Percentiles rank a stretch among this genome's conserved stretches.
These are phyloP conservation scores for Acanthurus leucopareius DNA, from an alignment of 2,797 vertebrate genomes.

Conservation along the genomic window DNA sequence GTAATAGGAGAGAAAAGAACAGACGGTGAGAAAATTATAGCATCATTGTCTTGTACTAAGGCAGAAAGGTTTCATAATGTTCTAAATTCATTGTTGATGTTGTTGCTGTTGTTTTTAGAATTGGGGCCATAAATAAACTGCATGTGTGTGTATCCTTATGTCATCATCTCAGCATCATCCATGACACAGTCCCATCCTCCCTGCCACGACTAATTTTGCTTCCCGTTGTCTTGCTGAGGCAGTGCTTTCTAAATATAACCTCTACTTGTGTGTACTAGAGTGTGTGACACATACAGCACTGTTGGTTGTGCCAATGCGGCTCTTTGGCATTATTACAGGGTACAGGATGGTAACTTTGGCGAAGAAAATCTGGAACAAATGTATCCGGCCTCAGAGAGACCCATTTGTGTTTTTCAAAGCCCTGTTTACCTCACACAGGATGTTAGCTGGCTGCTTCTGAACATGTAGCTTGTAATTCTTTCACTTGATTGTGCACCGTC, in stretches of 20 bases:
- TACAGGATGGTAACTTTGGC: conserved; percentile 66
- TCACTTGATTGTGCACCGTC: conserved; percentile 7
- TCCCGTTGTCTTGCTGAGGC: conserved; percentile 78
- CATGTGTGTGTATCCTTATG: conserved; percentile 50
- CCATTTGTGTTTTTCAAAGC: conserved; percentile 42
- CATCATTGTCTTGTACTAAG: background rate
- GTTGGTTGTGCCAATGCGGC: conserved; percentile 56
- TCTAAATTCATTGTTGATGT: conserved; percentile 26
- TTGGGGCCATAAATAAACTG: conserved; percentile 52
- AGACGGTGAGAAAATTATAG: conserved; percentile 6
- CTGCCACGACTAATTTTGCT: conserved; percentile 62
- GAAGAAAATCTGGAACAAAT: conserved; percentile 53
- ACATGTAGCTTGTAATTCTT: conserved; percentile 7
- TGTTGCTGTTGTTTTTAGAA: conserved; percentile 36
- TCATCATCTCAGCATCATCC: conserved; percentile 73
- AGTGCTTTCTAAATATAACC: conserved; percentile 81
- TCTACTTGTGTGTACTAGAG: background rate
- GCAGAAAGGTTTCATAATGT: conserved; percentile 15
- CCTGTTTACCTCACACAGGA: conserved; percentile 45
- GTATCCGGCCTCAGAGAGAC: conserved; percentile 56
- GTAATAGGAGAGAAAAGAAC: conserved; percentile 6
- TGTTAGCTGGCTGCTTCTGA: conserved; percentile 23
- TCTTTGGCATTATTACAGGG: conserved; percentile 73
- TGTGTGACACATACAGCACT: conserved; percentile 45
- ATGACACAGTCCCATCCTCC: conserved; percentile 77